A percentile compares a stretch with the other conserved stretches of the same genome.
phyloP scores from a whole-genome alignment of 2,888 invertebrate species.

The Scaptomyza flava region DNA sequence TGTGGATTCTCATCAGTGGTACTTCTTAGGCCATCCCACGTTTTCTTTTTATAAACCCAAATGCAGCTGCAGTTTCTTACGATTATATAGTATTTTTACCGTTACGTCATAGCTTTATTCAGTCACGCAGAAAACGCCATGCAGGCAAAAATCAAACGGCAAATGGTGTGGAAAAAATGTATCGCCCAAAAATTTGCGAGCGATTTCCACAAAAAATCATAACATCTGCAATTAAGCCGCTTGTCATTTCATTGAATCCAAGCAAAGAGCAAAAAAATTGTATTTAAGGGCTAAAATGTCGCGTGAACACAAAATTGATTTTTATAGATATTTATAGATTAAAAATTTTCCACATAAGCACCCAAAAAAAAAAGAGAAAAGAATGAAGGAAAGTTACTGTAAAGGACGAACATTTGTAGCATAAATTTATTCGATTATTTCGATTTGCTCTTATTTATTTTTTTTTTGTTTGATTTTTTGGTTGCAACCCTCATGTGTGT shows the following conservation, averaged over 20 bases:
- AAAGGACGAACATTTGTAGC: slow-evolving; percentile 56
- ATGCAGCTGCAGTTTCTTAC: slow-evolving; percentile 29
- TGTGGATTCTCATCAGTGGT: slow-evolving; percentile 48
- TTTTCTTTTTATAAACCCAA: neutral
- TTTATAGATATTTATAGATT: slow-evolving; percentile 80
- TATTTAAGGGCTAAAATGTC: slow-evolving; percentile 64
- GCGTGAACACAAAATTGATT: slow-evolving; percentile 79
- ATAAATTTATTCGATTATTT: slow-evolving; percentile 64
- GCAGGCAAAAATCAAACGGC: slow-evolving; percentile 39
- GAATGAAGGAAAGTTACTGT: slow-evolving; percentile 22
- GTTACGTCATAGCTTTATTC: slow-evolving; percentile 22
- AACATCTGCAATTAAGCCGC: slow-evolving; percentile 81
- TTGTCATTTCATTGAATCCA: slow-evolving; percentile 40
- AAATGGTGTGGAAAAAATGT: slow-evolving; percentile 75
- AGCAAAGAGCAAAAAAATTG: slow-evolving; percentile 33
- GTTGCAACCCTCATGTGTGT: slow-evolving; percentile 70
- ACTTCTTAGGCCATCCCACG: slow-evolving; percentile 3
- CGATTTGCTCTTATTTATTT: slow-evolving; percentile 33
- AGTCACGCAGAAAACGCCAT: slow-evolving; percentile 42
- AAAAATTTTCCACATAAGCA: slow-evolving; percentile 75
- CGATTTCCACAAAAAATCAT: slow-evolving; percentile 68
- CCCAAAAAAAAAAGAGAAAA: slow-evolving; percentile 28
- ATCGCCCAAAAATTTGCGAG: slow-evolving; percentile 5
- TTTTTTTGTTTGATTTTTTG: slow-evolving; percentile 21
- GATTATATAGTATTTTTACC: neutral